Evolutionary conservation across 1,140 invertebrate species (phyloP).

Genomic region (Pemphigus obesinymphae): DNA sequence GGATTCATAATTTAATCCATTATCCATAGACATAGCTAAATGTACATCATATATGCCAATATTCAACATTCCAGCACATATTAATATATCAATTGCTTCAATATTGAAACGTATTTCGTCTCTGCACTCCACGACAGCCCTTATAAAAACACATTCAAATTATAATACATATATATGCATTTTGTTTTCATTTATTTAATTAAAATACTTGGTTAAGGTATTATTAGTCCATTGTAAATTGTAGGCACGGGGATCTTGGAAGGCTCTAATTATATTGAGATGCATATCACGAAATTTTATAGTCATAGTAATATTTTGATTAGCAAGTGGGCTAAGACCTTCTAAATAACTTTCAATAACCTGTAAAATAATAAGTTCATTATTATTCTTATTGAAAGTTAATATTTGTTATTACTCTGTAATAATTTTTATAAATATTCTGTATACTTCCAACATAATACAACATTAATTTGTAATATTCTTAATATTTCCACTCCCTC

Average conservation of each 20-base stretch:
- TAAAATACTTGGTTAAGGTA: constrained; percentile 69
- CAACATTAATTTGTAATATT: too few species aligned
- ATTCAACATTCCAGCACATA: constrained; percentile 66
- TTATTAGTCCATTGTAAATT: constrained; percentile 86
- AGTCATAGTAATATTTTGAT: constrained; percentile 66
- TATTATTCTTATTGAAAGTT: too few species aligned
- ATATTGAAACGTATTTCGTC: constrained; percentile 87
- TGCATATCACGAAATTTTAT: constrained; percentile 81
- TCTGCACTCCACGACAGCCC: constrained; percentile 68
- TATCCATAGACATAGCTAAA: constrained; percentile 81
- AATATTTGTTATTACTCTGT: too few species aligned
- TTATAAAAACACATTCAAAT: constrained; percentile 43
- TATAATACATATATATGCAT: too few species aligned
- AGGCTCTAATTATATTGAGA: constrained; percentile 79
- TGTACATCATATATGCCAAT: constrained; percentile 76
- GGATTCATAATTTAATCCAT: constrained; percentile 76
- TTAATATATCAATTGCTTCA: constrained; percentile 83
- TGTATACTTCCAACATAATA: too few species aligned
- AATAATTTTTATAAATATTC: too few species aligned
- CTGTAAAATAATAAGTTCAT: constrained; percentile 44
- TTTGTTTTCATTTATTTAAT: too few species aligned
- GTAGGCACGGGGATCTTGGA: constrained; percentile 81
- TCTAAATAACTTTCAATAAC: constrained; percentile 85
- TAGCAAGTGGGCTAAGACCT: constrained; percentile 50
- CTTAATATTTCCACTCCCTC: too few species aligned